A percentile compares a stretch with the other conserved stretches of the same genome.
Evolutionary conservation across 1,140 invertebrate genomes (phyloP).

Genomic region (Euglossa dilemma): DNA sequence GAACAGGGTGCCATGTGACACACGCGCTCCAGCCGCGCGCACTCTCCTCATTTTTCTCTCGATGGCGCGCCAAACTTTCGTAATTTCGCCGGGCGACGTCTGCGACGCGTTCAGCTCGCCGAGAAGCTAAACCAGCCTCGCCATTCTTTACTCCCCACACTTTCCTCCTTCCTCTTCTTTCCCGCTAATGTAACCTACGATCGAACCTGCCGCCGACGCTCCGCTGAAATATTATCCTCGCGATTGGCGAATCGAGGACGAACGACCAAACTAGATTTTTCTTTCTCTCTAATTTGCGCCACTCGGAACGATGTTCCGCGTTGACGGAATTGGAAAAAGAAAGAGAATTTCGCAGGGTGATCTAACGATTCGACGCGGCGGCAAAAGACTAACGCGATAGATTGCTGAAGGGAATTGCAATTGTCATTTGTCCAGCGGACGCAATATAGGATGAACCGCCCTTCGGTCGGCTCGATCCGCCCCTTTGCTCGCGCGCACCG

Average conservation of each 20-base stretch:
- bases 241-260: neutral
- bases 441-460: slow-evolving; percentile 58
- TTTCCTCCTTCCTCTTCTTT: neutral
- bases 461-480: slow-evolving; percentile 28
- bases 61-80: slow-evolving; percentile 42
- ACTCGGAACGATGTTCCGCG: neutral
- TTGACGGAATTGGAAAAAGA: neutral
- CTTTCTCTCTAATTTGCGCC: neutral
- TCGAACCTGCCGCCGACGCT: neutral
- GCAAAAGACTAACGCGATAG: slow-evolving; percentile 59
- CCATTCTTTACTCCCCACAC: neutral
- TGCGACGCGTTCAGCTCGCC: neutral
- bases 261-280: too few relatives aligned
- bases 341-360: neutral
- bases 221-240: neutral
- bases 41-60: slow-evolving; percentile 26
- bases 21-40: neutral
- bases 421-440: slow-evolving; percentile 67
- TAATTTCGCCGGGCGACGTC: slow-evolving; percentile 19
- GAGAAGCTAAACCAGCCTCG: neutral
- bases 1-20: neutral
- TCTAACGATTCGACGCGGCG: slow-evolving; percentile 7
- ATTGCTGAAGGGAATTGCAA: slow-evolving; percentile 62
- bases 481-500: neutral
- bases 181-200: neutral